Conservation (phyloP, 30 jellyfish, hydroid and myxozoan species). For the Aurelia sp. region DNA sequence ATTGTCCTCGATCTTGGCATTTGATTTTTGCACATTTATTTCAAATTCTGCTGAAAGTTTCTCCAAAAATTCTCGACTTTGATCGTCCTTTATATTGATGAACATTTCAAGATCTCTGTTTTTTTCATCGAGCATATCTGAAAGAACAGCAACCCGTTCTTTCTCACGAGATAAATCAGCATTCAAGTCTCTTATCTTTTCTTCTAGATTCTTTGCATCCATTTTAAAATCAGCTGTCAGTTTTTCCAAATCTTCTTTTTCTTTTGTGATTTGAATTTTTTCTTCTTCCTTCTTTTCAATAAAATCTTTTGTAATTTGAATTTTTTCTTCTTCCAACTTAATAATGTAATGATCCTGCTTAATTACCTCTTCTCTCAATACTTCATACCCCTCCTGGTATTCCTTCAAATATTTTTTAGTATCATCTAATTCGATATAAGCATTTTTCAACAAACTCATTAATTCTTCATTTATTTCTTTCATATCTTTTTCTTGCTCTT, state of each 20-base stretch:
- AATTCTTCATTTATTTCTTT: background rate
- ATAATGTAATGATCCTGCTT: background rate
- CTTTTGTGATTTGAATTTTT: background rate
- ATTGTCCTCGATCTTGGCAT: too few relatives aligned
- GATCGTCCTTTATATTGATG: too few relatives aligned
- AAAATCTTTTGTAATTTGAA: background rate
- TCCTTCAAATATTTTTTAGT: background rate
- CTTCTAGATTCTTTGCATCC: too few relatives aligned
- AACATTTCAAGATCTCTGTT: too few relatives aligned
- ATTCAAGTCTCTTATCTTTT: too few relatives aligned
- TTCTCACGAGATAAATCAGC: too few relatives aligned
- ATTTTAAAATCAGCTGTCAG: too few relatives aligned
- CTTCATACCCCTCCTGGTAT: background rate
- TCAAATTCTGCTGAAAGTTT: too few relatives aligned
- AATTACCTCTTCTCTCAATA: background rate
- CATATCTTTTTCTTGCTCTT: background rate
- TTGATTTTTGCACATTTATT: too few relatives aligned
- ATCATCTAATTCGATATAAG: constrained; percentile 13
- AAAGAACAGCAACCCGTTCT: too few relatives aligned
- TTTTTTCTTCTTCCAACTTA: background rate
- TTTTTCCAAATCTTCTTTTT: background rate
- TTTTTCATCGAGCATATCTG: too few relatives aligned
- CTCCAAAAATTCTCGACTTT: too few relatives aligned
- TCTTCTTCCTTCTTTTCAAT: background rate
- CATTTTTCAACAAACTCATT: background rate